Evolutionary conservation across 2,113 vertebrate genomes (phyloP).

Genomic region (Morone chrysops): DNA sequence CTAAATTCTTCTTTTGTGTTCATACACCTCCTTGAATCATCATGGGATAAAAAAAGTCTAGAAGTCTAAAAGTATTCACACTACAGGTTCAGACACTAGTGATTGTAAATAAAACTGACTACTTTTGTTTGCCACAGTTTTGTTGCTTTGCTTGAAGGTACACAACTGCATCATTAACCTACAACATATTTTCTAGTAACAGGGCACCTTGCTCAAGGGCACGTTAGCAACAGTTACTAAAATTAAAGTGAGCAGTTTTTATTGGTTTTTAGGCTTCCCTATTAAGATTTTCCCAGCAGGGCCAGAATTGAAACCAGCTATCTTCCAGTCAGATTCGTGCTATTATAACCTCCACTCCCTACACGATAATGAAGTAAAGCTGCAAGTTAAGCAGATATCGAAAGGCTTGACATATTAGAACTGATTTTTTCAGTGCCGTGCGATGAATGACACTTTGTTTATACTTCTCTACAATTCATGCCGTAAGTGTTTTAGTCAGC

Average conservation of each 20-base stretch:
- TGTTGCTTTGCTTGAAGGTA: not conserved
- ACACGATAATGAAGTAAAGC: constrained; percentile 45
- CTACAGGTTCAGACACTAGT: not conserved
- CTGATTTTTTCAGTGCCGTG: constrained; percentile 22
- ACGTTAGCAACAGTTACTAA: constrained; percentile 17
- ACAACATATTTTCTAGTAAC: not conserved
- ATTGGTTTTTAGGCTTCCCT: not conserved
- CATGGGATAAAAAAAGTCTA: not conserved
- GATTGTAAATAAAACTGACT: not conserved
- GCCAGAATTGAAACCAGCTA: constrained; percentile 38
- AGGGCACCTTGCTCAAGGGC: constrained; percentile 40
- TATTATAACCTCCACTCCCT: constrained; percentile 14
- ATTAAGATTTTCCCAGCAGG: constrained; percentile 18
- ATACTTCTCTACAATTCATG: constrained; percentile 50
- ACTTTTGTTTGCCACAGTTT: constrained; percentile 10
- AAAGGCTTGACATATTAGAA: constrained; percentile 47
- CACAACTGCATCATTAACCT: constrained; percentile 8
- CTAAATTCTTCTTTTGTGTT: too few species aligned
- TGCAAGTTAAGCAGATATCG: constrained; percentile 39
- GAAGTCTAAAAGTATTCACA: not conserved
- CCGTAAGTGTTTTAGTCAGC: constrained; percentile 63
- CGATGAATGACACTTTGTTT: constrained; percentile 69
- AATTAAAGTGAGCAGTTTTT: constrained; percentile 21
- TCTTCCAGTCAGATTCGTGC: constrained; percentile 13
- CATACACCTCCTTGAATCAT: not conserved